phyloP scores from a whole-genome alignment of 1,140 invertebrate genomes.

The Nymphalis io region DNA sequence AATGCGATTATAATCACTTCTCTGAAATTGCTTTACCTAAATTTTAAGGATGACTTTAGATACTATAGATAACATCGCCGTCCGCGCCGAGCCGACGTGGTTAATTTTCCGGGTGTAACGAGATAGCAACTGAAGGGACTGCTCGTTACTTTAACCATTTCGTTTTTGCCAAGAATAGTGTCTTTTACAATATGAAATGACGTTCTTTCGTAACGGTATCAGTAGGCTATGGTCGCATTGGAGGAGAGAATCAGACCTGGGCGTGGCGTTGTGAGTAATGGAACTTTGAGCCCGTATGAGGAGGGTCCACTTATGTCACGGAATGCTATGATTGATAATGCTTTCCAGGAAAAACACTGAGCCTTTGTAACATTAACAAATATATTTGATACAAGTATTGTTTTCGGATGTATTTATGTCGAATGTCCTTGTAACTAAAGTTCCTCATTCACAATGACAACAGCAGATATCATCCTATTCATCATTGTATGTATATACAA shows the following conservation, averaged over 20 bases:
- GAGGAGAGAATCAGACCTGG: slow-evolving; percentile 63
- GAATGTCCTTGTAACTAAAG: slow-evolving; percentile 19
- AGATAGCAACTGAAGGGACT: slow-evolving; percentile 36
- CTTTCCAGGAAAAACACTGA: slow-evolving; percentile 67
- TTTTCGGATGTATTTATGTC: slow-evolving; percentile 22
- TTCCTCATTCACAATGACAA: slow-evolving; percentile 12
- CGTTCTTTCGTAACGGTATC: slow-evolving; percentile 36
- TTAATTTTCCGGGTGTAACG: slow-evolving; percentile 46
- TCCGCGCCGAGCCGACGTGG: slow-evolving; percentile 26
- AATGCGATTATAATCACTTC: slow-evolving; percentile 31
- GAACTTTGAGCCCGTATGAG: slow-evolving; percentile 71
- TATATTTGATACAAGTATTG: slow-evolving; percentile 39
- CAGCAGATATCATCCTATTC: background rate
- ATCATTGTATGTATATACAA: background rate
- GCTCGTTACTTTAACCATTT: slow-evolving; percentile 40
- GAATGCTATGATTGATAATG: slow-evolving; percentile 77
- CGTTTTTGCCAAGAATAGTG: slow-evolving; percentile 22
- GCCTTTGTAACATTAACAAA: slow-evolving; percentile 52
- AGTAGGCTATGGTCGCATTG: slow-evolving; percentile 52
- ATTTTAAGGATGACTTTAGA: slow-evolving; percentile 29
- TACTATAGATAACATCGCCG: slow-evolving; percentile 24
- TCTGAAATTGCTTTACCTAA: slow-evolving; percentile 22
- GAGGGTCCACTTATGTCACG: slow-evolving; percentile 77
- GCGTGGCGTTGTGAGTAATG: slow-evolving; percentile 75
- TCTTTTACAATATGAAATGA: slow-evolving; percentile 24